These are phyloP conservation scores for Lytechinus pictus DNA, from an alignment of 35 echinoderm and acorn worm genomes.

Conservation along the genomic window DNA sequence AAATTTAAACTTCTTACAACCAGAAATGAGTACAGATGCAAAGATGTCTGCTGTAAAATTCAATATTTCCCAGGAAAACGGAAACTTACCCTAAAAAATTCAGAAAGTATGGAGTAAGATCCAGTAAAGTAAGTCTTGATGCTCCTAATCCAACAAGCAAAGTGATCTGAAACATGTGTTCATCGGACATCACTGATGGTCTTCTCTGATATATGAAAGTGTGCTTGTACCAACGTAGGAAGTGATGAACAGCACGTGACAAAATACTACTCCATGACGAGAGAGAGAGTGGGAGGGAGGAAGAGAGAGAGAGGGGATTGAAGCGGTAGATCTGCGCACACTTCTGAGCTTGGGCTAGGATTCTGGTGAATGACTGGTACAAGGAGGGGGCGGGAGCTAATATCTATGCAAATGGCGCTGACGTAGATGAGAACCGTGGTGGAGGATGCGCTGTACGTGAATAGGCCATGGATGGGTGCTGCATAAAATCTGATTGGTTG, in stretches of 20 bases:
- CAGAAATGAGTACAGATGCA: neutral
- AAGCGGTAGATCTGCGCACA: neutral
- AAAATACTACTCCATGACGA: neutral
- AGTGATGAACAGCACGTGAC: neutral
- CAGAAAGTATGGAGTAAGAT: slow-evolving; percentile 7
- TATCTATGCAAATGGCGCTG: slow-evolving; percentile 33
- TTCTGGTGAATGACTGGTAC: slow-evolving; percentile 21
- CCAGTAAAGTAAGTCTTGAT: neutral
- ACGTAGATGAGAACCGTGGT: neutral
- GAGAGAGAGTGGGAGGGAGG: neutral
- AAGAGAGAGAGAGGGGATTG: neutral
- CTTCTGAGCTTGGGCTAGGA: neutral
- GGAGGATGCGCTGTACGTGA: neutral
- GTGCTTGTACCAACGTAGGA: neutral
- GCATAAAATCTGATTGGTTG: neutral
- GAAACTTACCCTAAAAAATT: neutral
- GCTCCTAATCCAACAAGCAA: slow-evolving; percentile 29
- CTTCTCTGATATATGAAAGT: neutral
- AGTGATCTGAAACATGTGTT: slow-evolving; percentile 14
- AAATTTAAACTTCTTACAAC: neutral
- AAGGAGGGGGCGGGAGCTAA: neutral
- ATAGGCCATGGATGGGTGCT: neutral
- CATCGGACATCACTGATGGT: neutral
- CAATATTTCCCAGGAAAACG: neutral
- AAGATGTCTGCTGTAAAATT: too few relatives aligned